A percentile compares a stretch with the other conserved stretches of the same genome.
Evolutionary conservation across 2,797 vertebrate genomes (phyloP).

Genomic region (Sebastes taczanowskii): DNA sequence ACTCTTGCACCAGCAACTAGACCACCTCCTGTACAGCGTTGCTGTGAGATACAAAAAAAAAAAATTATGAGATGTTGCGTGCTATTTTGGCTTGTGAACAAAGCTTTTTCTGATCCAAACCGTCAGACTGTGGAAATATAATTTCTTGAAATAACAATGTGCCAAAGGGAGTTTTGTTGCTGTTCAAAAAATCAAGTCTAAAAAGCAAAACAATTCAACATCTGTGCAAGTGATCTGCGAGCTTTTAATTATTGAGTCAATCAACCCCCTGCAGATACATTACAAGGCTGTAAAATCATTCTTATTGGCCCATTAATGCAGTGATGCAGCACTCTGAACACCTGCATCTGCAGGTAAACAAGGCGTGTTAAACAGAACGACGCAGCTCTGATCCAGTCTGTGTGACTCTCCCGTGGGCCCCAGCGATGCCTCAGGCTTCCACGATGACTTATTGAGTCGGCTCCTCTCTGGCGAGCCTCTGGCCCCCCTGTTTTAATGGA

Average conservation of each 20-base stretch:
- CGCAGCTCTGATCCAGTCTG: constrained; percentile 23
- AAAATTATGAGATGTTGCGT: not conserved
- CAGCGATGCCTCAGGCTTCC: constrained; percentile 49
- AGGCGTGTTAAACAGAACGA: not conserved
- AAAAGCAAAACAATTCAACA: not conserved
- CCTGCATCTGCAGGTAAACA: constrained; percentile 40
- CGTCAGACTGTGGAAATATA: not conserved
- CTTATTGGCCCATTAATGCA: not conserved
- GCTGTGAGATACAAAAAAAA: not conserved
- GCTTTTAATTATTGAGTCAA: constrained; percentile 20
- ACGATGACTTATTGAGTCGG: constrained; percentile 72
- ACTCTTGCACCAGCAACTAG: not conserved
- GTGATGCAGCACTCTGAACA: not conserved
- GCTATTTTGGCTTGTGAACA: not conserved
- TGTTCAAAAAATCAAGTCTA: not conserved
- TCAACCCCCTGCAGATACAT: constrained; percentile 15
- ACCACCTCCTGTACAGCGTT: not conserved
- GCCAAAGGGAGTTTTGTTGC: not conserved
- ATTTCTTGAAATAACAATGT: not conserved
- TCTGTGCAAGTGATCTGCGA: not conserved
- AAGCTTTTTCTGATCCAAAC: not conserved
- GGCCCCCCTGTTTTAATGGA: constrained; percentile 68
- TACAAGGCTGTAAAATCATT: not conserved
- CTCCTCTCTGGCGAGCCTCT: constrained; percentile 73
- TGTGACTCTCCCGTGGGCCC: constrained; percentile 42